phyloP scores from a whole-genome alignment of 2,888 invertebrate species.

The Chymomyza amoena region DNA sequence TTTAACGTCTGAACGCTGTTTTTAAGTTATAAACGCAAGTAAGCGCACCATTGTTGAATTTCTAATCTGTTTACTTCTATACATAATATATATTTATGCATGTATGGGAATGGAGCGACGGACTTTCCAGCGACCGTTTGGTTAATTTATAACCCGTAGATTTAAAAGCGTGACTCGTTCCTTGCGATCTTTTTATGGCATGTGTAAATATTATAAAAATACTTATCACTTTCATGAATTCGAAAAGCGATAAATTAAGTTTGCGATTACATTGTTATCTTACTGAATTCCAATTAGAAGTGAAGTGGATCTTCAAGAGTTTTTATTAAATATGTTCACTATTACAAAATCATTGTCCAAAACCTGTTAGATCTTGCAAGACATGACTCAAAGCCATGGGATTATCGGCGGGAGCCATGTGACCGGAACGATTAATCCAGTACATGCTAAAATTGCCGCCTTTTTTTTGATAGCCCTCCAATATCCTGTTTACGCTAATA shows the following conservation, averaged over 20 bases:
- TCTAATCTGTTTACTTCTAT: neutral
- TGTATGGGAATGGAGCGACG: neutral
- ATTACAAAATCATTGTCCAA: constrained; percentile 22
- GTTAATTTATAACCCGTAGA: neutral
- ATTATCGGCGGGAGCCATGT: constrained; percentile 83
- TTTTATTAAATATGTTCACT: neutral
- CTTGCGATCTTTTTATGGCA: neutral
- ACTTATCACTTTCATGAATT: neutral
- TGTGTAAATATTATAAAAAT: neutral
- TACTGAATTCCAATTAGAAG: neutral
- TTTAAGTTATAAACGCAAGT: neutral
- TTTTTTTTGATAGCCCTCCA: constrained; percentile 86
- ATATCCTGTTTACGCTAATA: constrained; percentile 81
- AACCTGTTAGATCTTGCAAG: constrained; percentile 78
- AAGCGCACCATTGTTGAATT: neutral
- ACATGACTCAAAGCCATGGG: constrained; percentile 83
- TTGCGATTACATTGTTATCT: neutral
- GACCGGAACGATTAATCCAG: constrained; percentile 73
- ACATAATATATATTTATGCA: neutral
- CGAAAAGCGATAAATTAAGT: neutral
- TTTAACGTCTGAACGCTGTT: neutral
- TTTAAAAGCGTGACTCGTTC: neutral
- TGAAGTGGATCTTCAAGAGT: neutral
- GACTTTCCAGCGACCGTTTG: neutral
- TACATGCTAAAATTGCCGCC: constrained; percentile 76